These are phyloP conservation scores for Aproaerema taeniolella DNA, from an alignment of 2,888 invertebrate species.

Conservation along the genomic window DNA sequence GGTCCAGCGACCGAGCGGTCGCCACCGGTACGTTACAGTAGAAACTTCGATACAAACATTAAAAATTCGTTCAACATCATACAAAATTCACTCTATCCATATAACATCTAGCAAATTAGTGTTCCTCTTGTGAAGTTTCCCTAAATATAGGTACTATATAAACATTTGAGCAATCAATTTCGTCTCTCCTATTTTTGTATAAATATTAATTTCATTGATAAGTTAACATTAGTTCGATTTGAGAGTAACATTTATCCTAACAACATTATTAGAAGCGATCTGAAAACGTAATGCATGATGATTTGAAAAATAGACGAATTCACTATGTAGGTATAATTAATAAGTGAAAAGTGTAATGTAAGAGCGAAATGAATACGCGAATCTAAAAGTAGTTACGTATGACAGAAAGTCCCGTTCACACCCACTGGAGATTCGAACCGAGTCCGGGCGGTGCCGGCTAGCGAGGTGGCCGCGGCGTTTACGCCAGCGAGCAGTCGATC, in stretches of 20 bases:
- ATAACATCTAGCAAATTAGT: constrained; percentile 72
- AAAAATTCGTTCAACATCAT: constrained; percentile 72
- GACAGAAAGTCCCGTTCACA: constrained; percentile 25
- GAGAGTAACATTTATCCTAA: constrained; percentile 48
- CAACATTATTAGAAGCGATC: constrained; percentile 64
- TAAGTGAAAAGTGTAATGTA: constrained; percentile 49
- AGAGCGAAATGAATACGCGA: constrained; percentile 55
- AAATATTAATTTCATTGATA: constrained; percentile 72
- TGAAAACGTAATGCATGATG: constrained; percentile 66
- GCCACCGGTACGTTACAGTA: constrained; percentile 26
- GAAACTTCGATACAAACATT: constrained; percentile 56
- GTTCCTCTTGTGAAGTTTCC: constrained; percentile 68
- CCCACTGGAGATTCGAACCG: constrained; percentile 31
- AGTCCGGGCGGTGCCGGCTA: constrained; percentile 14
- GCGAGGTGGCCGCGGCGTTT: constrained; percentile 18
- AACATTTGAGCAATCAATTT: constrained; percentile 77
- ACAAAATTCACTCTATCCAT: constrained; percentile 65
- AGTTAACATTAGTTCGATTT: constrained; percentile 58
- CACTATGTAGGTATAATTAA: constrained; percentile 44
- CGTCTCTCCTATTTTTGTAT: constrained; percentile 72
- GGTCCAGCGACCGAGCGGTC: constrained; percentile 17
- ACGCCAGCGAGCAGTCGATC: constrained; percentile 96
- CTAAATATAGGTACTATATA: constrained; percentile 73
- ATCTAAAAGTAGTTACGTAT: constrained; percentile 39
- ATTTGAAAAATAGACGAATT: constrained; percentile 61